Evolutionary conservation across 2,797 vertebrate species (phyloP), one percentile per base, ranked within the genome.

Genomic region (Ambastaia sidthimunki): DNA sequence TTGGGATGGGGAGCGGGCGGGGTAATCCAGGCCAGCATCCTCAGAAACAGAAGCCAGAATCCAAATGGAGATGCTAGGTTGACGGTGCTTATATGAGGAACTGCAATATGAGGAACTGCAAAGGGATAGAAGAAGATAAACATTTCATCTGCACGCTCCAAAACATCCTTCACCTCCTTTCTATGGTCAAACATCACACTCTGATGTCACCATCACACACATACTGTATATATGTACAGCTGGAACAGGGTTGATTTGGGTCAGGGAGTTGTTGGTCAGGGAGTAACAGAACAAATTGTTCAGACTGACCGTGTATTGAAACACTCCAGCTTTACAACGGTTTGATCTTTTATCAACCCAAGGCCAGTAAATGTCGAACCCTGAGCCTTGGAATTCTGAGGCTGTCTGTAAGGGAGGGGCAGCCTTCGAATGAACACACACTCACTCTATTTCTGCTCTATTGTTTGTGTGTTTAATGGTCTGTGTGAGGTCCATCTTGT

Each of bases 401-500:
- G 18, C 77, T n/a, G 47, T 48, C 59, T 44, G 50, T 79, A 31
- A 50, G 63, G 69, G 72, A 70, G 54, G 25, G 16, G 34, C 25
- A 66, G 68, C 63, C 47, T 66, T 80, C 55, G 48, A 54, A 70
- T 68, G 59, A 50, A 37, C 41, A 71, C 68, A 47, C 41, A 71
- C 68, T 37, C 11, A 55, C 16, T 37, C 5, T 6, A 47, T 34
- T 73, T 41, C 57, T 82, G 18, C 48, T 74, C 23, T 21, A 48
- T 60, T 54, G 79, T 82, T 76, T 83, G 90, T 86, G 84, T 60
- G 73, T 85, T 83, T 89, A 88, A 89, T 86, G 80, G 82, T 80
- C 79, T 81, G 82, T 37, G 75, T 76, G 80, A 88, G 83, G 87
- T 81, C 86, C 76, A 87, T 88, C 88, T 89, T 82, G 86, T 86